These are phyloP conservation scores for Callaeas wilsoni DNA, from an alignment of 2,113 vertebrate species.

Conservation along the genomic window DNA sequence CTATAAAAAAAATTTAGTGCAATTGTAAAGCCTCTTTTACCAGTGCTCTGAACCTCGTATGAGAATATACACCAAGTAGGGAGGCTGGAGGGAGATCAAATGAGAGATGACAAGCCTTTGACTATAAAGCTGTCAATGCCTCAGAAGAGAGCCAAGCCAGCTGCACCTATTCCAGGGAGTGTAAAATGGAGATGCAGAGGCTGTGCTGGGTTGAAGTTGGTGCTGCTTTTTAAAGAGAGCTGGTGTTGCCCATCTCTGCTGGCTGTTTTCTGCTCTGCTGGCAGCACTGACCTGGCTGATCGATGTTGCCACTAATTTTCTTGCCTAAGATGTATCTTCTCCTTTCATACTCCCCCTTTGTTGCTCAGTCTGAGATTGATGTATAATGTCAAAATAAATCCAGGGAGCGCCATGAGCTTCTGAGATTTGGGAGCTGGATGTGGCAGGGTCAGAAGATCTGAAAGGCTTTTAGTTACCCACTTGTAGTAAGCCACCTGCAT, in stretches of 20 bases:
- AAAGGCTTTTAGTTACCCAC: conserved; percentile 54
- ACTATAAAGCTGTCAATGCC: conserved; percentile 3
- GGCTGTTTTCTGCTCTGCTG: neutral
- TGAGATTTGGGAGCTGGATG: conserved; percentile 20
- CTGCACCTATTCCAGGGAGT: neutral
- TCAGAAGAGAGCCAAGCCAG: neutral
- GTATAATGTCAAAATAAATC: conserved; percentile 17
- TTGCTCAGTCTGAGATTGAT: neutral
- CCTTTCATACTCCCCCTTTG: neutral
- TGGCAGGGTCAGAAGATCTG: conserved; percentile 40
- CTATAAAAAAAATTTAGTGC: neutral
- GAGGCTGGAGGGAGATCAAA: conserved; percentile 28
- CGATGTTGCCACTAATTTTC: conserved; percentile 9
- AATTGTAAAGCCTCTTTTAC: conserved; percentile 19
- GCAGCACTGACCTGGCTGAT: neutral
- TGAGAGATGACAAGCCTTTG: conserved; percentile 6
- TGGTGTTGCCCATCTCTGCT: neutral
- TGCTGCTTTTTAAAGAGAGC: neutral
- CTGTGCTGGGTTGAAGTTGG: neutral
- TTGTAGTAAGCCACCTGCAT: conserved; percentile 51
- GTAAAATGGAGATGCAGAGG: neutral
- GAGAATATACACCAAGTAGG: neutral
- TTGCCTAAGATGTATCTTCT: neutral
- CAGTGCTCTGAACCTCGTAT: neutral
- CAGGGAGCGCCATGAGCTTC: neutral